Base-by-base conservation (phyloP, 2,797 vertebrate genomes). In the Knipowitschia caucasica region DNA sequence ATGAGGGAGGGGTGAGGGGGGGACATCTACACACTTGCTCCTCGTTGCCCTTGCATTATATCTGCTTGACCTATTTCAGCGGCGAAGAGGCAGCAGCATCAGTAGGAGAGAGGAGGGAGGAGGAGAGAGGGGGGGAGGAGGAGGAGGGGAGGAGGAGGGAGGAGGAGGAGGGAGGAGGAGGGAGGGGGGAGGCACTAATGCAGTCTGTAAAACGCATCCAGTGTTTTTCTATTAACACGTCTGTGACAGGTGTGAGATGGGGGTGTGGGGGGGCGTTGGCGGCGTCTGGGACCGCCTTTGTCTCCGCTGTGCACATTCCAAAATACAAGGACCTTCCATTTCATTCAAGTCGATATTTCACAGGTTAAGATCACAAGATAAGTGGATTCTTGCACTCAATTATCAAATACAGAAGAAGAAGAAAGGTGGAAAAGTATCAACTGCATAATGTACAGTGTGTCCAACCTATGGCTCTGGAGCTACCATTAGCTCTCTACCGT, bases 1-100 rank as follows among this genome's bases (percentile, higher is more conserved):
- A 58, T 56, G 45, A 65, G 58, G 24, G 67, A 49, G 34, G 27
- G 5, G 14, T 4, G 1, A 45, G 24, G 25, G 36, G 56, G 38
- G 50, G 55, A 54, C 46, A 33, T 33, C 59, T 61, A 43, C 21
- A 73, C 57, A 81, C 82, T 87, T 87, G 84, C 85, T 86, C 83
- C 83, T 94, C 88, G 84, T 93, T 93, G 92, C 92, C 94, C 93
- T 93, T 89, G 90, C 87, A 93, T 96, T 94, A 93, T 93, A 90
- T 92, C 90, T 88, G 89, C 89, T 92, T 96, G 94, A 96, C 92
- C 93, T 95, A 94, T 88, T 96, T 95, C 89, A 88, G 86, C 83
- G 87, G 85, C 64, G 42, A 27, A 51, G 43, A 59, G 68, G 64
- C 71, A 71, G 69, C 70, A n/a, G n/a, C n/a, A n/a, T n/a, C n/a